Conservation (phyloP, 1,140 invertebrate genomes). For the Trinorchestia longiramus region DNA sequence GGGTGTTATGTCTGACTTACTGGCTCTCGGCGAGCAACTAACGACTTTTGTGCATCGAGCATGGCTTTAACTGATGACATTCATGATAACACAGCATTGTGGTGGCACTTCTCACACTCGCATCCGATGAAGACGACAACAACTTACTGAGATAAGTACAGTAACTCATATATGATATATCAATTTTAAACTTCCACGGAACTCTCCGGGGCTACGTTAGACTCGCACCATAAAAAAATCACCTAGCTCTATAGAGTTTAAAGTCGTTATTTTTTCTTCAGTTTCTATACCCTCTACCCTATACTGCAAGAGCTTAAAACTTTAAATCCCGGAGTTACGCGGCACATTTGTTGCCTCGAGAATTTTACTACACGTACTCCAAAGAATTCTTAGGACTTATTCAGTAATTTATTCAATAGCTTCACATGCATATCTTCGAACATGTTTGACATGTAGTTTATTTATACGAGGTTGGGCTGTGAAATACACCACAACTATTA, state of each 20-base stretch:
- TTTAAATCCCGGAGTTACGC: background rate
- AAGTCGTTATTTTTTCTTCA: background rate
- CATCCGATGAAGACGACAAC: background rate
- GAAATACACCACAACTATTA: background rate
- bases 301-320: background rate
- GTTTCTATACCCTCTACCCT: background rate
- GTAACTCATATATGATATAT: background rate
- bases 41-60: background rate
- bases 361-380: background rate
- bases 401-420: background rate
- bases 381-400: background rate
- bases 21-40: background rate
- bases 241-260: background rate
- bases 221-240: background rate
- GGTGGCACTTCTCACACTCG: background rate
- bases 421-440: background rate
- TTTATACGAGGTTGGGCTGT: background rate
- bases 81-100: background rate
- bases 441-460: background rate
- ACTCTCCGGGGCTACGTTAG: background rate
- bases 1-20: background rate
- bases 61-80: background rate
- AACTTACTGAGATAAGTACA: slow-evolving; percentile 26
- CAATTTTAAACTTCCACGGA: background rate
- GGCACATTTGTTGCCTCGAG: background rate